Conservation (phyloP, 2,113 vertebrate species). For the Solea solea region DNA sequence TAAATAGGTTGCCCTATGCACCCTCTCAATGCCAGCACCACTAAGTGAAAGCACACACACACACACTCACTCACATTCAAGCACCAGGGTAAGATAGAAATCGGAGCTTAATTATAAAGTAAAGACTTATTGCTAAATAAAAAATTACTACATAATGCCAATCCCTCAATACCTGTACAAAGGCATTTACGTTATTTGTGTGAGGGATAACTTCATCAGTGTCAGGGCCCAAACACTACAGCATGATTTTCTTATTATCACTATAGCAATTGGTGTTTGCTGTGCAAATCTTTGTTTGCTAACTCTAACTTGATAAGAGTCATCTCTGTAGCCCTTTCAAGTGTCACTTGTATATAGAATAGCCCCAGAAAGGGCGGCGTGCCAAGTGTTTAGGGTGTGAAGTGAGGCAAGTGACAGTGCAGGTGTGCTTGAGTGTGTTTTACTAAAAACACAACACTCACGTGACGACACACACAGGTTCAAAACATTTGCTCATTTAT, state of each 20-base stretch:
- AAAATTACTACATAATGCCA: conserved; percentile 36
- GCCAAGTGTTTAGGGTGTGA: conserved; percentile 39
- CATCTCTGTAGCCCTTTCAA: conserved; percentile 74
- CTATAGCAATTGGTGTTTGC: conserved; percentile 7
- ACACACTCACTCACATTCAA: conserved; percentile 44
- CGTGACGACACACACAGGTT: conserved; percentile 55
- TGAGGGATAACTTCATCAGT: conserved; percentile 16
- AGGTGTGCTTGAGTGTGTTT: conserved; percentile 59
- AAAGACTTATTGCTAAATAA: conserved; percentile 43
- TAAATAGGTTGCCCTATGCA: conserved; percentile 40
- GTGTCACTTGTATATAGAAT: conserved; percentile 38
- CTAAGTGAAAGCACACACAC: conserved; percentile 19
- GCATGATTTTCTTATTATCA: conserved; percentile 2
- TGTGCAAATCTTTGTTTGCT: conserved; percentile 25
- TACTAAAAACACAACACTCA: conserved; percentile 49
- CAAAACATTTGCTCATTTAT: conserved; percentile 59
- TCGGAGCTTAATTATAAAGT: conserved; percentile 4
- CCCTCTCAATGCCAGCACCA: conserved; percentile 46
- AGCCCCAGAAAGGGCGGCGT: conserved; percentile 4
- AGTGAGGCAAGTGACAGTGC: conserved; percentile 63
- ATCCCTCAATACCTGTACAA: conserved; percentile 20
- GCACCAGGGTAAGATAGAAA: conserved; percentile 40
- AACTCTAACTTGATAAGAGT: conserved; percentile 45
- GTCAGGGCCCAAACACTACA: conserved; percentile 19
- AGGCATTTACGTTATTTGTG: conserved; percentile 28